phyloP scores from a whole-genome alignment of 2,888 invertebrate species.

The Drosophila incognita region DNA sequence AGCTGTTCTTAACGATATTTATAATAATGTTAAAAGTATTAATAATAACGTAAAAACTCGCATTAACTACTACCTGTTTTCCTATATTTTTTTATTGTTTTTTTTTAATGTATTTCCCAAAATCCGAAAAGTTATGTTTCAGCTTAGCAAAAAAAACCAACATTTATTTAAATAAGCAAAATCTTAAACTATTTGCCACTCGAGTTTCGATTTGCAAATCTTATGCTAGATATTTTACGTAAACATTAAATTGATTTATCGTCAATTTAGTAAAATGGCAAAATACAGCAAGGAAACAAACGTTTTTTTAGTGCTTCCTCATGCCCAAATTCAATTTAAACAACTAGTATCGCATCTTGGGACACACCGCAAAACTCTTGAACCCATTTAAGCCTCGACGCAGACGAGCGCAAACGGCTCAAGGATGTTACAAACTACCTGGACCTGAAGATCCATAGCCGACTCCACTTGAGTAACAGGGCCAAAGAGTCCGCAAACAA shows the following conservation, averaged over 20 bases:
- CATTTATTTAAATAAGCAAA: neutral
- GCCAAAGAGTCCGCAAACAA: slow-evolving; percentile 28
- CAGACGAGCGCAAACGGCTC: slow-evolving; percentile 35
- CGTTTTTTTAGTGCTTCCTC: slow-evolving; percentile 14
- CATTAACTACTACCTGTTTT: neutral
- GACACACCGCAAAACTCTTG: slow-evolving; percentile 46
- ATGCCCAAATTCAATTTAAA: slow-evolving; percentile 49
- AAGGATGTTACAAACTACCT: slow-evolving; percentile 46
- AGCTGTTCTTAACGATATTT: slow-evolving; percentile 27
- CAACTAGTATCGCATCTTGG: slow-evolving; percentile 26
- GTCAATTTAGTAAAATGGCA: slow-evolving; percentile 19
- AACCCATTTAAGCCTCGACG: slow-evolving; percentile 50
- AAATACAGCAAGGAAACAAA: slow-evolving; percentile 13
- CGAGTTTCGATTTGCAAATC: neutral
- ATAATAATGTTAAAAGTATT: neutral
- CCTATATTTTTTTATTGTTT: neutral
- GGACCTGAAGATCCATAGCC: slow-evolving; percentile 39
- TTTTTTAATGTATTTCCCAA: neutral
- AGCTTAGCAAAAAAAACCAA: neutral
- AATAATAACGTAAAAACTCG: too few relatives aligned
- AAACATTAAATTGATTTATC: neutral
- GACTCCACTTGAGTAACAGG: slow-evolving; percentile 39
- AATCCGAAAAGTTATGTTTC: neutral
- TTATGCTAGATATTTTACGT: neutral
- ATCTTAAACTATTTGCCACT: neutral